Conservation (phyloP, 2,113 vertebrate species). For the Rhinolophus ferrumequinum region DNA sequence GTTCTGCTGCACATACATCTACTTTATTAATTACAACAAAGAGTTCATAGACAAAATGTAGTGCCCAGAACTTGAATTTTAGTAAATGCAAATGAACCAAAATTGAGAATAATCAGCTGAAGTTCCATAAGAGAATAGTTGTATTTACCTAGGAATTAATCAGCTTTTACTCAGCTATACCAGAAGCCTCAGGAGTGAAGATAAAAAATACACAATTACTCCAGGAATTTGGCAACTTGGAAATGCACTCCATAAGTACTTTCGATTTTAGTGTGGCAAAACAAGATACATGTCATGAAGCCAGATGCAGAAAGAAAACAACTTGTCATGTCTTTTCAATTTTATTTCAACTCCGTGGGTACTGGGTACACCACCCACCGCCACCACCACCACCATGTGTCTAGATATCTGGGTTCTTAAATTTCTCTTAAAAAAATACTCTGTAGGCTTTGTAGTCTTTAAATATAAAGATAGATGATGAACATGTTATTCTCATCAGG, state of each 20-base stretch:
- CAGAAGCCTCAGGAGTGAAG: neutral
- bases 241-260: neutral
- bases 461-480: neutral
- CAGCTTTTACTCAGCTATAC: neutral
- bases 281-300: neutral
- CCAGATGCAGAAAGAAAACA: neutral
- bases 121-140: neutral
- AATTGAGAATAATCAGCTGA: slow-evolving; percentile 19
- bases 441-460: neutral
- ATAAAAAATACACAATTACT: neutral
- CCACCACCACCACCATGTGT: neutral
- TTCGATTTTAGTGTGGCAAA: neutral
- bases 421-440: neutral
- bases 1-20: neutral
- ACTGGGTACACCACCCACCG: neutral
- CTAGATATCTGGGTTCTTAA: slow-evolving; percentile 16
- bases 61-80: slow-evolving; percentile 60
- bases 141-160: slow-evolving; percentile 44
- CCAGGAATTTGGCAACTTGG: neutral
- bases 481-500: neutral
- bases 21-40: slow-evolving; percentile 58
- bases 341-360: neutral
- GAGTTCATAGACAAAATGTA: slow-evolving; percentile 31
- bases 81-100: slow-evolving; percentile 50
- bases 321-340: neutral